These are phyloP conservation scores for Mythimna albipuncta DNA, from an alignment of 2,888 invertebrate genomes.

Conservation along the genomic window DNA sequence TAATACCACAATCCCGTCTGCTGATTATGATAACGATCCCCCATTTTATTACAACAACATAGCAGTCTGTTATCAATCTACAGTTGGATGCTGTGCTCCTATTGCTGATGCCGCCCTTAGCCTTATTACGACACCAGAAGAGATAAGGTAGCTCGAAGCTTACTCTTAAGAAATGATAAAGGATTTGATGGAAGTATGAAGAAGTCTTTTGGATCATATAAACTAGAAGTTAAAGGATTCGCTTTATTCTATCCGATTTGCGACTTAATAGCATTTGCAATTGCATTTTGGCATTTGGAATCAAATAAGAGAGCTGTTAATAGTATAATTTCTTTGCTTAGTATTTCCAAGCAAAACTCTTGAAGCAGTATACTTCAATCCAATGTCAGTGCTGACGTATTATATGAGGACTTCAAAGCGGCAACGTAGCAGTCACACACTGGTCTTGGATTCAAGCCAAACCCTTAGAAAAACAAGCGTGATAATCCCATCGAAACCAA, in stretches of 20 bases:
- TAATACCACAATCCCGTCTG: neutral
- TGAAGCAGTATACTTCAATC: neutral
- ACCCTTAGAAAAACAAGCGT: neutral
- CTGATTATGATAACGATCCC: neutral
- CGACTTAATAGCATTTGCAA: no score
- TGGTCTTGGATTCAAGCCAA: neutral
- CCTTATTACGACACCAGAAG: conserved; percentile 18
- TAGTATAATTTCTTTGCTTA: neutral
- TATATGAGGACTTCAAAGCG: neutral
- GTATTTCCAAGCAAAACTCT: no score
- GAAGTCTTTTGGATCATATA: neutral
- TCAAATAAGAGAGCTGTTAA: neutral
- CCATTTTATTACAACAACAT: conserved; percentile 12
- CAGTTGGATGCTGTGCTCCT: conserved; percentile 27
- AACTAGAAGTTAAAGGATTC: neutral
- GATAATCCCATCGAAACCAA: conserved; percentile 17
- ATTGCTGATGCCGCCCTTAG: conserved; percentile 23
- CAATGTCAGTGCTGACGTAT: no score
- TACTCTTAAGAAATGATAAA: conserved; percentile 6
- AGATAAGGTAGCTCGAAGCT: conserved; percentile 20
- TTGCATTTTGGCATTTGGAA: neutral
- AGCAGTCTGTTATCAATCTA: conserved; percentile 25
- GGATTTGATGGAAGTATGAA: neutral
- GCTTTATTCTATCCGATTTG: no score
- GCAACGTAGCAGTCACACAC: neutral